A percentile compares a stretch with the other conserved stretches of the same genome.
phyloP scores from a whole-genome alignment of 2,797 vertebrate genomes.

The Manis crassicaudata region DNA sequence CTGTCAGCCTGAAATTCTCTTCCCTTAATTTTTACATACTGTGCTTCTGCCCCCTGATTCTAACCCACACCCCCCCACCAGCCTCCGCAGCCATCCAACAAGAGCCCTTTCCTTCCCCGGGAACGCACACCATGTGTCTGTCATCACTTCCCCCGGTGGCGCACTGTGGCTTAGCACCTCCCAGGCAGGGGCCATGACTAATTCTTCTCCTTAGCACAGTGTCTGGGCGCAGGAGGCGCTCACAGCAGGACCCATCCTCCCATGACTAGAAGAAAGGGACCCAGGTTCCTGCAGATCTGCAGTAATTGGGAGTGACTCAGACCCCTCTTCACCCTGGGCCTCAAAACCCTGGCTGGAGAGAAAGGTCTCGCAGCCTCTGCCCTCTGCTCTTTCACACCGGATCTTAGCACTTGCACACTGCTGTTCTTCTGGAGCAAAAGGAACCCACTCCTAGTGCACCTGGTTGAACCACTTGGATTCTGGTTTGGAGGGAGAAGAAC shows the following conservation, averaged over 20 bases:
- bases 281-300: not conserved
- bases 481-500: not conserved
- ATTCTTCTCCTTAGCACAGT: not conserved
- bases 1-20: not conserved
- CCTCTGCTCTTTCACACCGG: not conserved
- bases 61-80: not conserved
- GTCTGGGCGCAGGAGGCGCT: not conserved
- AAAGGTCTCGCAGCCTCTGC: not conserved
- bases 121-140: not conserved
- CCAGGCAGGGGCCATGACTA: not conserved
- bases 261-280: not conserved
- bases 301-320: not conserved
- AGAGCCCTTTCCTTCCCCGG: not conserved
- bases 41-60: not conserved
- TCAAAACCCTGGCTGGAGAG: not conserved
- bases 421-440: not conserved
- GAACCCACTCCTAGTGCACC: not conserved
- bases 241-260: not conserved
- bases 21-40: not conserved
- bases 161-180: not conserved
- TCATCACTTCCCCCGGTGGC: not conserved
- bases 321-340: not conserved
- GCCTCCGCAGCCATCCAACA: not conserved
- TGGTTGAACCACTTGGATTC: not conserved
- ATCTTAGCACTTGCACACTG: not conserved